Evolutionary conservation across 1,140 invertebrate genomes (phyloP).

Genomic region (Heliothis virescens): DNA sequence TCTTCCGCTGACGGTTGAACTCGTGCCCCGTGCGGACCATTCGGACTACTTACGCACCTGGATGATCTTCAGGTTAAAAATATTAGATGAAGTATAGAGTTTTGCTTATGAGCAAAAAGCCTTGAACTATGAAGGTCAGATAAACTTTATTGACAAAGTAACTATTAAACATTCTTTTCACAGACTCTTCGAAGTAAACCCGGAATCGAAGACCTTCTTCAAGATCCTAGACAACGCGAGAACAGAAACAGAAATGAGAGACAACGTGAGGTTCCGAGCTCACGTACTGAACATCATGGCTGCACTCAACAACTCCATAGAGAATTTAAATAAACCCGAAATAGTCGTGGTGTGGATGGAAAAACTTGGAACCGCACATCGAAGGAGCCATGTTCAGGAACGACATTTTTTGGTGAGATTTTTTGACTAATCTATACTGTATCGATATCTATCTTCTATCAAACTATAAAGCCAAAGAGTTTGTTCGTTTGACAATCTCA

Average conservation of each 20-base stretch:
- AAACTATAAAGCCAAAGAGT: too few relatives aligned
- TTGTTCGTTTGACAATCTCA: too few relatives aligned
- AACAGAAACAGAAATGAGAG: constrained; percentile 84
- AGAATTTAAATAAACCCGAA: constrained; percentile 88
- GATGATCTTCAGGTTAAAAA: too few relatives aligned
- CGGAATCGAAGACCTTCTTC: constrained; percentile 88
- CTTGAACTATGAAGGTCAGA: too few relatives aligned
- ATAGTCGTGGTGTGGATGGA: constrained; percentile 87
- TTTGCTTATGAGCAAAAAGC: too few relatives aligned
- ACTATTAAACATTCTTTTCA: not conserved
- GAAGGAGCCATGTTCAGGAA: constrained; percentile 78
- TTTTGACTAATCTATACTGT: not conserved
- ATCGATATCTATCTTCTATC: too few relatives aligned
- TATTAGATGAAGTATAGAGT: too few relatives aligned
- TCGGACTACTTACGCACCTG: too few relatives aligned
- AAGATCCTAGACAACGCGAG: constrained; percentile 85
- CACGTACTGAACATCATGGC: constrained; percentile 89
- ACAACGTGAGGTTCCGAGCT: constrained; percentile 88
- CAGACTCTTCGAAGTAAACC: constrained; percentile 89
- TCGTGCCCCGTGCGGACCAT: too few relatives aligned
- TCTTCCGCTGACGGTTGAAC: too few relatives aligned
- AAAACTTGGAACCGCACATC: constrained; percentile 88
- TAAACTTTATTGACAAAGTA: not conserved
- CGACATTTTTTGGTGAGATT: constrained; percentile 85
- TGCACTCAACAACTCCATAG: constrained; percentile 87